Conservation (phyloP, 2,113 vertebrate genomes). For the Ceuthmochares aereus region DNA sequence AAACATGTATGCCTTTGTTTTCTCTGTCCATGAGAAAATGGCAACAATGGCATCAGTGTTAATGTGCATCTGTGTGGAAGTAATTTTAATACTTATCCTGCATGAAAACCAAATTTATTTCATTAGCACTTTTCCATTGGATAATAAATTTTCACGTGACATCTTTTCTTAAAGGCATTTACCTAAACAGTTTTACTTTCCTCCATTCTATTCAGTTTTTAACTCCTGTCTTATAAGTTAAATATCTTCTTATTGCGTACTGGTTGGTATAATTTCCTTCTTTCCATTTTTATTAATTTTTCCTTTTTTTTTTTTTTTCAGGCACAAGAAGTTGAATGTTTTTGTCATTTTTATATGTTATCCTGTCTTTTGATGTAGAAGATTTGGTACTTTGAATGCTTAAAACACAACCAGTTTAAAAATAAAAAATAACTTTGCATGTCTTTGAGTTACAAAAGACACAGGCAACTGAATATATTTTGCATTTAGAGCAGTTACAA, state of each 20-base stretch:
- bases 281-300: neutral
- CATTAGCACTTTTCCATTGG: neutral
- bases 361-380: neutral
- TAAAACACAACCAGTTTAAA: neutral
- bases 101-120: neutral
- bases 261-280: neutral
- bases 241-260: neutral
- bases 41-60: rapidly evolving
- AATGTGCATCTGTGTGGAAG: neutral
- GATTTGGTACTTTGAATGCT: neutral
- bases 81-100: neutral
- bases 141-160: neutral
- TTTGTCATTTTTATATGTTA: neutral
- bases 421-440: neutral
- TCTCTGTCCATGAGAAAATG: neutral
- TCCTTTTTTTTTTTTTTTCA: neutral
- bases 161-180: neutral
- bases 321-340: neutral
- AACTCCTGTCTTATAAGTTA: neutral
- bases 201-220: neutral
- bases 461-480: neutral
- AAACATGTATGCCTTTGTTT: neutral
- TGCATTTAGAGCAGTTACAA: neutral
- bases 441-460: neutral
- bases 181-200: neutral